Evolutionary conservation across 37 sponge, comb jelly and placozoan species (phyloP), one percentile per base, ranked within the genome.

Genomic region (Axinella damicornis): DNA sequence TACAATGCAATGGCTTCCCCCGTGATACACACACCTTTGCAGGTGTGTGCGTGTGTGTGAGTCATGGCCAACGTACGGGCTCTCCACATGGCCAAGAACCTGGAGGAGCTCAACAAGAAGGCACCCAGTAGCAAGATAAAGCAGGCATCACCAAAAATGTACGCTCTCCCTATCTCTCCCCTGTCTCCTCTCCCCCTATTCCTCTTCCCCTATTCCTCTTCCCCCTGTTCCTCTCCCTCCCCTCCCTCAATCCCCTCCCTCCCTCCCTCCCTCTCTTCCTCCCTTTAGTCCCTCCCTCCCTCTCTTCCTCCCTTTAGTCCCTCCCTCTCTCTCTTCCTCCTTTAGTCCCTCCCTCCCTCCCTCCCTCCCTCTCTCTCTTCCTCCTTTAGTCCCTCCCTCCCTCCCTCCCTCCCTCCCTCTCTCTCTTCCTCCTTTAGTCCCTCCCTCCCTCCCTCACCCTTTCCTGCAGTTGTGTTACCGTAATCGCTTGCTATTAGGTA

Each of bases 101-200:
- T 88, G 57, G 73, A 80, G 32, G 89, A 94, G n/a, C 75, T 94
- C 20, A 94, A 94, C 70, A 58, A 74, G 39, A 55, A 73, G 32
- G 55, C 86, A 25, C 25, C 56, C 17, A 54, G 13, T 34, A 40
- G 70, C 5, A 73, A 67, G n/a, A n/a, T 78, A 24, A 69, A 90
- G 41, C n/a, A 4, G 15, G 53, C 54, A 19, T 59, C 60, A 5
- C 73, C 83, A 15, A 81, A 82, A 79, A 30, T 62, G 94, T 93
- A 70, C 75, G 86, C 65, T 46, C 9, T 14, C 60, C 52, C 65
- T 78, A n/a, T 1, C 52, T 69, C 4, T 22, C 53, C 73, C 25
- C 35, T 31, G 11, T 52, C 33, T 14, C 40, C 33, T 40, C 40
- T 52, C 12, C 71, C 5, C 54, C 72, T 36, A 46, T 9, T 9